Evolutionary conservation across 2,888 invertebrate genomes (phyloP), one percentile per base, ranked within the genome.

Genomic region (Lottia scabra): DNA sequence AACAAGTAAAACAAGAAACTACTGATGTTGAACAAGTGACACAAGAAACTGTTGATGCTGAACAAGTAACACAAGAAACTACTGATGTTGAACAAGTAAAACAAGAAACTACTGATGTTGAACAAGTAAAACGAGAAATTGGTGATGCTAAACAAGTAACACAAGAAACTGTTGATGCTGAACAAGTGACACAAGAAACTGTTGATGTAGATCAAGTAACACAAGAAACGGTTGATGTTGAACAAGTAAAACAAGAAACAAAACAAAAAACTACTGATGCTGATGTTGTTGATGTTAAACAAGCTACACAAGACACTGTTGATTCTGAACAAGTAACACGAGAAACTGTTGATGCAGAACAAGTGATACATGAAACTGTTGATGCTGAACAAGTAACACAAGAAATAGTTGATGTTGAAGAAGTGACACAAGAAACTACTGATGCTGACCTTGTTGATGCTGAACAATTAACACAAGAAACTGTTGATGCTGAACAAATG

Each of bases 351-450:
- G 10, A 19, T 12, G 16, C 44, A 45, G 56, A 26, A 19, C 43
- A 66, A 13, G 44, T 6, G 15, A 15, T 30, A 16, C 13, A n/a
- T 46, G 12, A 10, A 26, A 30, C 23, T 56, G 65, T 19, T 56
- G 19, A n/a, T 16, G 43, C 43, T 26, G 68, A 68, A 65, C 65
- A 72, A n/a, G 65, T 30, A 15, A 63, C 45, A 43, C 48, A 44
- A 63, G 15, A 38, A 2, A 23, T 43, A 38, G 68, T 62, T n/a
- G 16, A 15, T 48, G 6, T 23, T n/a, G 26, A 48, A 15, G 62
- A 62, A 62, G 62, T 38, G 8, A 62, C n/a, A 38, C 8, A 56
- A 62, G 56, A 62, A 30, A 64, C 19, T 23, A 0, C 19, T 2
- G 16, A 13, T 12, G 13, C 30, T 65, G 65, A 38, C 16, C 16